Conservation (phyloP, 2,113 vertebrate species). For the Lipotes vexillifer region DNA sequence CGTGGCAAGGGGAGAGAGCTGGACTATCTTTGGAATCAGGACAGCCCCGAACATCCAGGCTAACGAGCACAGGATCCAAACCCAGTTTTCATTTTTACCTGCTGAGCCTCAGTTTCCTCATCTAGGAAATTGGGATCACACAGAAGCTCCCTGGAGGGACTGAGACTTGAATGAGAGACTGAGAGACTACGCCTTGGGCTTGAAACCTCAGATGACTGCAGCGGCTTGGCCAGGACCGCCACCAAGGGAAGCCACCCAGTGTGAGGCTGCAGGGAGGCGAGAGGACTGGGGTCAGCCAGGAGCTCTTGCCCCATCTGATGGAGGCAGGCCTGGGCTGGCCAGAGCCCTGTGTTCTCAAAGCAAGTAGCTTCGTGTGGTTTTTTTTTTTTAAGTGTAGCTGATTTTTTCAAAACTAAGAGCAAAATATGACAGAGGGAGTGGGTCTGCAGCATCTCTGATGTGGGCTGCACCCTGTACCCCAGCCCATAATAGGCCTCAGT, state of each 20-base stretch:
- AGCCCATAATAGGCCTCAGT: background rate
- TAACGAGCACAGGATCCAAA: background rate
- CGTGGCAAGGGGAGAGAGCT: background rate
- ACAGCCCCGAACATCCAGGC: too few species aligned
- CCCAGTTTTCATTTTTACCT: background rate
- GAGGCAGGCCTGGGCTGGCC: background rate
- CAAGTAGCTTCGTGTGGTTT: background rate
- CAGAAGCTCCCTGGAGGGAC: background rate
- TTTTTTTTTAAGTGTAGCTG: background rate
- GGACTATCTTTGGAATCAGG: background rate
- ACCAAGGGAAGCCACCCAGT: background rate
- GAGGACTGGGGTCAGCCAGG: background rate
- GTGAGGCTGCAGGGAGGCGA: background rate
- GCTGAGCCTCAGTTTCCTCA: background rate
- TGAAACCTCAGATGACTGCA: background rate
- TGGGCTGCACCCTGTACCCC: fast-evolving
- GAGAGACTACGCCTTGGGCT: background rate
- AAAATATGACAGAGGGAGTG: background rate
- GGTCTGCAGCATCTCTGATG: background rate
- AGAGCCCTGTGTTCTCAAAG: background rate
- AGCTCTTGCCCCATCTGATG: background rate
- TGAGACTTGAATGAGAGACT: background rate
- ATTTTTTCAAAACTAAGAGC: background rate
- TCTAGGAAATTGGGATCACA: background rate
- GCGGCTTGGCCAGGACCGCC: background rate